phyloP scores from a whole-genome alignment of 2,888 invertebrate genomes.

The Andrena dorsata region DNA sequence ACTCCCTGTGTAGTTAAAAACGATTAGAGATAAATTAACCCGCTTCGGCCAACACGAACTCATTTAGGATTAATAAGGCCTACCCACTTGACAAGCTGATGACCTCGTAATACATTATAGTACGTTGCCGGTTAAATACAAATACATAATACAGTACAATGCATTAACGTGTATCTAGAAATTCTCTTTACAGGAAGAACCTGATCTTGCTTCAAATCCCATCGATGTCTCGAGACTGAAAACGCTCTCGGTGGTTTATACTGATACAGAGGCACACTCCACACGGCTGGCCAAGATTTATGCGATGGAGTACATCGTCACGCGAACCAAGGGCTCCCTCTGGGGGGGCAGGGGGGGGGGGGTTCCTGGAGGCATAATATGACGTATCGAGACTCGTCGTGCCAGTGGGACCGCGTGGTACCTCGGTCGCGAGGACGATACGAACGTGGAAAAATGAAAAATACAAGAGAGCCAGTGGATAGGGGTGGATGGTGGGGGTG shows the following conservation, averaged over 20 bases:
- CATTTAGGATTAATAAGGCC: too few relatives aligned
- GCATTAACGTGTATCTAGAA: slow-evolving; percentile 11
- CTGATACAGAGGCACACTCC: slow-evolving; percentile 13
- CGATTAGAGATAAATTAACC: too few relatives aligned
- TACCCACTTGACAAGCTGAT: too few relatives aligned
- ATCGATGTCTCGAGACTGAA: slow-evolving; percentile 14
- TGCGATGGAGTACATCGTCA: slow-evolving; percentile 63
- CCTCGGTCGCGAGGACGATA: slow-evolving; percentile 42
- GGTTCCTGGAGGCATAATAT: slow-evolving; percentile 69
- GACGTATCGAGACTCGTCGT: slow-evolving; percentile 69
- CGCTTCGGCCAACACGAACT: too few relatives aligned
- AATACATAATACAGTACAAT: too few relatives aligned
- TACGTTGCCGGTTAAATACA: too few relatives aligned
- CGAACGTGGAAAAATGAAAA: slow-evolving; percentile 51
- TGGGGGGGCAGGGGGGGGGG: slow-evolving; percentile 23
- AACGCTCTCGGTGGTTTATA: slow-evolving; percentile 12
- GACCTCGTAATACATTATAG: too few relatives aligned
- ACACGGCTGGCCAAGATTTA: slow-evolving; percentile 63
- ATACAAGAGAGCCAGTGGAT: slow-evolving; percentile 16
- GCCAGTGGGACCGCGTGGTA: slow-evolving; percentile 53
- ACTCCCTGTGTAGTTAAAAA: too few relatives aligned
- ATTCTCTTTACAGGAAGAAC: slow-evolving; percentile 72
- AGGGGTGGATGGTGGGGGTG: slow-evolving; percentile 31
- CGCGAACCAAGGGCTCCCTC: slow-evolving; percentile 60
- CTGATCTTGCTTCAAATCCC: slow-evolving; percentile 55